Evolutionary conservation across 2,888 invertebrate genomes (phyloP), one percentile per base, ranked within the genome.

Genomic region (Pollenia angustigena): DNA sequence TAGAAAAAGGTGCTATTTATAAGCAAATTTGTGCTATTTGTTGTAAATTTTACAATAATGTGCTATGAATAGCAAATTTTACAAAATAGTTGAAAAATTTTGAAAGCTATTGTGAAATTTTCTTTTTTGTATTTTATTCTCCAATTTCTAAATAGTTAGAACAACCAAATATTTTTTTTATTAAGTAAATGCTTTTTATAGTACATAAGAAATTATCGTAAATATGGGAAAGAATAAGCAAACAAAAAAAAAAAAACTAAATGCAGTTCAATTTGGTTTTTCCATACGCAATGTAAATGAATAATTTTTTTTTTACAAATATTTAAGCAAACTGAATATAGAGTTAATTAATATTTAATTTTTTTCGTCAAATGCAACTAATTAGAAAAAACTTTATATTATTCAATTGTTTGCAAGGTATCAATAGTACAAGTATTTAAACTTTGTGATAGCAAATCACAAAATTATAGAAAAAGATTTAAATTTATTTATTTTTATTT

Each of bases 281-380:
- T 78, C 6, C 79, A 50, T 54, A 74, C 32, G 52, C 60, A 64
- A 81, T 14, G 10, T 66, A 83, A 62, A 75, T 76, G 50, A 46
- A 50, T 44, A 80, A 11, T 11, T 50, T 66, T 52, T 1, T 46
- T 46, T 71, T 64, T 71, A 71, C 54, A 83, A 69, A 76, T 82
- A 82, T 52, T 54, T 40, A 81, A 87, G 79, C 79, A 44, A 88
- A 87, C 64, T 75, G 60, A 80, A 56, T 52, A 80, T 18, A 80
- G 52, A 80, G 52, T 60, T 48, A 16, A 54, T 32, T n/a, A 44
- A 32, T 32, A 56, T n/a, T 42, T n/a, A 56, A 16, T 42, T n/a
- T 56, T 75, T 76, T 83, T 74, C 87, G 48, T 85, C 81, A 82
- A 85, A 83, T 85, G 85, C 80, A 88, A 88, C 88, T 88, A 88